Base-by-base conservation (phyloP, 2,888 invertebrate genomes). In the Drosophila robusta region DNA sequence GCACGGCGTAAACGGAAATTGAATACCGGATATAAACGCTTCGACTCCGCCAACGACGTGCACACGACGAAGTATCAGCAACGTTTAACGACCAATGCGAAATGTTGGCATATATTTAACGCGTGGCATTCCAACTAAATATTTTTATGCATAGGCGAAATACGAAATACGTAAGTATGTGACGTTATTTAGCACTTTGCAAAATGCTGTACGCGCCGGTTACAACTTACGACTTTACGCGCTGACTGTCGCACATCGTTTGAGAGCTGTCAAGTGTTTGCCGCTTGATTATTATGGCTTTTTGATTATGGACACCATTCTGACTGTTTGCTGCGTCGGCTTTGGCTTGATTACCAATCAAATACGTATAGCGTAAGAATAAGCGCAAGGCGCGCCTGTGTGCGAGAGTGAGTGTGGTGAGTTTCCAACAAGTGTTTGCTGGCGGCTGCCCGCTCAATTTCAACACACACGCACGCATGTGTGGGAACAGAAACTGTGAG, bases 341-440 rank as follows among this genome's bases (percentile, higher is more conserved):
- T 78, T 66, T 52, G 39, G 76, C 76, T 87, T 75, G 76, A 71
- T 80, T 77, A 69, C 70, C 81, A 78, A 73, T 77, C 70, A 63
- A 63, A 76, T 69, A 78, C 52, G 57, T 61, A 47, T 42, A 49
- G 57, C 56, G 60, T 55, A 62, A 63, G 57, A 76, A 71, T 60
- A 62, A 71, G 80, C 70, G 61, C 55, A 52, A 9, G 51, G 69
- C 56, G 75, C 62, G 24, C 45, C 32, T 55, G 51, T 26, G 50
- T 63, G 61, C 12, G 52, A 44, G 70, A 54, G 70, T 70, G 66
- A 79, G 78, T 70, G 89, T 89, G 83, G 83, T 83, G 89, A 80
- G 84, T 88, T 83, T 73, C 49, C 80, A 87, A 86, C 87, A 86
- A 88, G 89, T 83, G 82, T 84, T 73, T 72, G 68, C 38, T 60